A percentile compares a stretch with the other conserved stretches of the same genome.
phyloP scores from a whole-genome alignment of 2,797 vertebrate genomes.

The Urocyon cinereoargenteus region DNA sequence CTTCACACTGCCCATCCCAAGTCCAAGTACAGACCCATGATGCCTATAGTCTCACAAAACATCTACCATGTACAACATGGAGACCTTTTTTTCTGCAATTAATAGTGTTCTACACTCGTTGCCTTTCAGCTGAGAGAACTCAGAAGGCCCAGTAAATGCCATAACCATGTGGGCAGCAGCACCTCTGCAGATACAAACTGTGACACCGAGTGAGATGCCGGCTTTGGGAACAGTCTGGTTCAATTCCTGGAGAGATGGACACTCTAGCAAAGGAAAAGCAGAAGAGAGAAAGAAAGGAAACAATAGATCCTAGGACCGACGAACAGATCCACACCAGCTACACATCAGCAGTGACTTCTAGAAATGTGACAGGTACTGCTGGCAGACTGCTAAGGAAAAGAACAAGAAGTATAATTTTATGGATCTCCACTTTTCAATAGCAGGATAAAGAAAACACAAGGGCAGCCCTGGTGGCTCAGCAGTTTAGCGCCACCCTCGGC shows the following conservation, averaged over 20 bases:
- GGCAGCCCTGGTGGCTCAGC: no score
- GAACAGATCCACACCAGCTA: background rate
- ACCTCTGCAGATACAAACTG: background rate
- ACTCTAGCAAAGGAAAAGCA: background rate
- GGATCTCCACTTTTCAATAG: background rate
- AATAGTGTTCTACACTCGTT: background rate
- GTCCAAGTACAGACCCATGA: background rate
- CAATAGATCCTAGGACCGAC: background rate
- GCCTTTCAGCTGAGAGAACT: background rate
- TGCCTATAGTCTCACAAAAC: background rate
- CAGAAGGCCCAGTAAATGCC: background rate
- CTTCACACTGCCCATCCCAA: background rate
- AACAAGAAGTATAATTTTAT: background rate
- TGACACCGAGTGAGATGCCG: background rate
- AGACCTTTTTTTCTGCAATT: background rate
- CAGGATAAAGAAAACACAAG: background rate
- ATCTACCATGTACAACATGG: background rate
- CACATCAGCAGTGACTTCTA: background rate
- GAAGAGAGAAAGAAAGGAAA: background rate
- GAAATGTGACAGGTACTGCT: background rate
- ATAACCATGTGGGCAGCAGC: fast-evolving
- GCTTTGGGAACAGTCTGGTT: background rate
- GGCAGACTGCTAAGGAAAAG: background rate
- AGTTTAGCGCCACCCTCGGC: no score
- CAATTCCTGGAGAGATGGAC: background rate